A percentile compares a stretch with the other conserved stretches of the same genome.
phyloP scores from a whole-genome alignment of 2,888 invertebrate genomes.

The Drosophila neutralis region DNA sequence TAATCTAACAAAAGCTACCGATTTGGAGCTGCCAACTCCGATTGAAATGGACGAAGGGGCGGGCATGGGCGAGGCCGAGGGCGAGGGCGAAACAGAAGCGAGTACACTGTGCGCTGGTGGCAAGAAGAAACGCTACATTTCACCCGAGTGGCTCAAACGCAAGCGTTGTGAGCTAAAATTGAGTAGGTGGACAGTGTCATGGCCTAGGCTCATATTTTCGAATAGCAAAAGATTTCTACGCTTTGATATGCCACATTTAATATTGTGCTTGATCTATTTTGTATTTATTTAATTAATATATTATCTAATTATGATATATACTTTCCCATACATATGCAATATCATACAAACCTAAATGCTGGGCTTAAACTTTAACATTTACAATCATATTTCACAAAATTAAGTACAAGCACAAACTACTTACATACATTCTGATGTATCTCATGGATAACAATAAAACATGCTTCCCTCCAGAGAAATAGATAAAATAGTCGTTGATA shows the following conservation, averaged over 20 bases:
- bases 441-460: not conserved
- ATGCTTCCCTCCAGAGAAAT: not conserved
- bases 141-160: constrained; percentile 84
- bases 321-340: not conserved
- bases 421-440: not conserved
- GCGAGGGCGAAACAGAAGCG: constrained; percentile 6
- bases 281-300: not conserved
- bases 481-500: not conserved
- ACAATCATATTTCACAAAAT: not conserved
- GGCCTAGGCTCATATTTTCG: not conserved
- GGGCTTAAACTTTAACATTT: not conserved
- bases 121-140: constrained; percentile 83
- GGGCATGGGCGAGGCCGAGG: not conserved
- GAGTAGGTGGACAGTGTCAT: constrained; percentile 68
- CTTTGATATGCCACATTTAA: not conserved
- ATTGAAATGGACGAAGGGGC: constrained; percentile 39
- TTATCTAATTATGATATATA: not conserved
- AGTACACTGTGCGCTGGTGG: constrained; percentile 58
- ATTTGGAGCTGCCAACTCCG: constrained; percentile 58
- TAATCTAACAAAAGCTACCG: constrained; percentile 60
- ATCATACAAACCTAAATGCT: not conserved
- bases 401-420: not conserved
- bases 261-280: not conserved
- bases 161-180: constrained; percentile 83
- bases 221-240: not conserved